Percentiles rank a stretch among this genome's conserved stretches.
phyloP scores from a whole-genome alignment of 2,113 vertebrate species.

The Ciconia boyciana region DNA sequence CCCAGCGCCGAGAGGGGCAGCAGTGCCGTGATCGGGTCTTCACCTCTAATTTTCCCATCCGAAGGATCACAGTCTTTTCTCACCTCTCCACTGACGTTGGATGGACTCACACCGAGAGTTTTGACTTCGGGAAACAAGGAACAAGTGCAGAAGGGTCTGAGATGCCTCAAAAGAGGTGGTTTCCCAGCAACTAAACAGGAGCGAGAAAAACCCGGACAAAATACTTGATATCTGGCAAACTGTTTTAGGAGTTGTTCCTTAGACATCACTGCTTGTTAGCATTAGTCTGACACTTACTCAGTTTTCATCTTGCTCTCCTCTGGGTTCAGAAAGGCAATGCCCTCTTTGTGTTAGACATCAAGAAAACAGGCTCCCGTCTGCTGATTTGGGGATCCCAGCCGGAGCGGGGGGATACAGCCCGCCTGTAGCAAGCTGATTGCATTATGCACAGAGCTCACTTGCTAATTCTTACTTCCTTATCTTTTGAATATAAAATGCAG shows the following conservation, averaged over 20 bases:
- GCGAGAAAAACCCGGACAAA: not conserved
- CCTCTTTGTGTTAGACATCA: not conserved
- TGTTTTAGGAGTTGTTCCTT: not conserved
- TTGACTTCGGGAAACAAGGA: not conserved
- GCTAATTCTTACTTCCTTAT: not conserved
- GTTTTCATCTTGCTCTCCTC: not conserved
- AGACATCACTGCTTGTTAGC: not conserved
- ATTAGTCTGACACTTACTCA: not conserved
- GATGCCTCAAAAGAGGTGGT: not conserved
- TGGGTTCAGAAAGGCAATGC: not conserved
- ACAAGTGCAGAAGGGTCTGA: not conserved
- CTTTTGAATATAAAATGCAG: not conserved
- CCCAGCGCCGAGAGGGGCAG: accelerated
- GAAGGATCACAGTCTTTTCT: not conserved
- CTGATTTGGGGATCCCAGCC: not conserved
- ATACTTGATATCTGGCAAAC: not conserved
- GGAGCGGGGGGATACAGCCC: not conserved
- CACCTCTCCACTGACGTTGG: not conserved
- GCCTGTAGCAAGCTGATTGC: not conserved
- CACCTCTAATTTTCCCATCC: not conserved
- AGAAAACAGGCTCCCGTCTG: not conserved
- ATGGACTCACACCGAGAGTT: accelerated
- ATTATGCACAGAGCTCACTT: not conserved
- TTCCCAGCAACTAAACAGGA: not conserved
- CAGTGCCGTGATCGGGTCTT: not conserved